These are phyloP conservation scores for Noctua comes DNA, from an alignment of 2,888 invertebrate genomes.

Conservation along the genomic window DNA sequence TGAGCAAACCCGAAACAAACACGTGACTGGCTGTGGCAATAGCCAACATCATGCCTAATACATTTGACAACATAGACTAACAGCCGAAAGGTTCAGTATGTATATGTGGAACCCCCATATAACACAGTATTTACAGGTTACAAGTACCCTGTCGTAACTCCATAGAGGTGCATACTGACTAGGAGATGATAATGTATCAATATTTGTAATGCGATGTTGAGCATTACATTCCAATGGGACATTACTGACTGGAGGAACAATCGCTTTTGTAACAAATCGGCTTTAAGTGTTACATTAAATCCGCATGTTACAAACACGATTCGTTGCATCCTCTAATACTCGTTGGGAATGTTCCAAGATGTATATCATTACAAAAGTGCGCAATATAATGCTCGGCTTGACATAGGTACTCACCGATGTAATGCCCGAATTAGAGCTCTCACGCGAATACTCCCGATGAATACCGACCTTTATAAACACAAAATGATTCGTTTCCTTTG, in stretches of 20 bases:
- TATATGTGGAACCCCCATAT: not conserved
- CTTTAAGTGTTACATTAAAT: not conserved
- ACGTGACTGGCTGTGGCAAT: constrained; percentile 11
- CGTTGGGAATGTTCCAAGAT: not conserved
- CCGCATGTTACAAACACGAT: not conserved
- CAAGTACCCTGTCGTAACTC: not conserved
- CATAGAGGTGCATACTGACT: not conserved
- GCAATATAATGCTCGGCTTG: not conserved
- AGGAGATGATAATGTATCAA: not conserved
- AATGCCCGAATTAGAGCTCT: not conserved
- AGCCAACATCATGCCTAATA: not conserved
- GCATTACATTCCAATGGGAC: not conserved
- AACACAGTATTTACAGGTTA: not conserved
- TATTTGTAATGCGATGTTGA: not conserved
- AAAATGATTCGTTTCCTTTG: constrained; percentile 35
- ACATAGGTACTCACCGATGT: not conserved
- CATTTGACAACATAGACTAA: not conserved
- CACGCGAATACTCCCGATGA: not conserved
- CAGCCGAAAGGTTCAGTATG: not conserved
- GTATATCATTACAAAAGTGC: not conserved
- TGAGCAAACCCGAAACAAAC: constrained; percentile 11
- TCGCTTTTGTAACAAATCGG: not conserved
- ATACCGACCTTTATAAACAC: not conserved
- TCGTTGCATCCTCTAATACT: not conserved
- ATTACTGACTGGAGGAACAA: not conserved